Conservation (phyloP, 64 coral and sea anemone species). For the Dendrophyllia cribrosa region DNA sequence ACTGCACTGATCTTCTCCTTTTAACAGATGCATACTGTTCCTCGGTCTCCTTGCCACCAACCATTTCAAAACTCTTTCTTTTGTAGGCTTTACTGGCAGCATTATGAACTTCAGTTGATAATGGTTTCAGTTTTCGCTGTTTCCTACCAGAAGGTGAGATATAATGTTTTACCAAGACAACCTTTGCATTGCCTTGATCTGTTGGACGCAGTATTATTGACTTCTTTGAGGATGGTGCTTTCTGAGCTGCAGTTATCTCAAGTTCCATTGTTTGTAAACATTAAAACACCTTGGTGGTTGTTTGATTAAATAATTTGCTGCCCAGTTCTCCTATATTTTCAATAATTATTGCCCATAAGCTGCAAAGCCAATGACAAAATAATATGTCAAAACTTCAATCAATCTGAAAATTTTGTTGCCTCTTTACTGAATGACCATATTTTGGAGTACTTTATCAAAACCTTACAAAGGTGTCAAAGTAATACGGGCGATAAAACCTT, state of each 20-base stretch:
- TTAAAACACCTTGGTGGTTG: background rate
- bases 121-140: background rate
- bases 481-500: too few relatives aligned
- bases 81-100: background rate
- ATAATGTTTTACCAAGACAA: conserved; percentile 3
- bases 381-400: too few relatives aligned
- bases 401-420: too few relatives aligned
- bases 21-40: background rate
- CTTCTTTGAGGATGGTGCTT: background rate
- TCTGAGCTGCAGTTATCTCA: background rate
- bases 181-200: background rate
- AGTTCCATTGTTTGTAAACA: background rate
- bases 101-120: background rate
- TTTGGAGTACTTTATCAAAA: too few relatives aligned
- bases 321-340: too few relatives aligned
- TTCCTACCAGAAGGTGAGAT: background rate
- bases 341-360: too few relatives aligned
- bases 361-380: too few relatives aligned
- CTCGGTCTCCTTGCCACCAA: background rate
- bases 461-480: too few relatives aligned
- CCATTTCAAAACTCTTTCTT: background rate
- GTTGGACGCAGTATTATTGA: background rate
- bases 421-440: too few relatives aligned
- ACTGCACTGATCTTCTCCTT: conserved; percentile 13
- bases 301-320: too few relatives aligned